Base-by-base conservation (phyloP, 2,888 invertebrate genomes). In the Ormyrus nitidulus region DNA sequence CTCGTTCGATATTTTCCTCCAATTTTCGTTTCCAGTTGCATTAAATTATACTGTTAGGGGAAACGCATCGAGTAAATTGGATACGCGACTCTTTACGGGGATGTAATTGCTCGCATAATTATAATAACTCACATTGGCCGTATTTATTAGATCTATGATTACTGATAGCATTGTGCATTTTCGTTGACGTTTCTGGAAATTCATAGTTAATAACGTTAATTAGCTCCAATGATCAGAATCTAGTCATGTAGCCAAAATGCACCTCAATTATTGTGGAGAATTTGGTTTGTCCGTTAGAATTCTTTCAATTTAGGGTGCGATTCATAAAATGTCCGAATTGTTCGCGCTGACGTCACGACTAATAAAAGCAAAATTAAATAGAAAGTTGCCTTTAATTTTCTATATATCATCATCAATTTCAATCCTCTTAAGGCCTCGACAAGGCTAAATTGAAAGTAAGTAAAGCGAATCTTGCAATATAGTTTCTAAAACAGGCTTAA, bases 371-470 rank as follows among this genome's bases (percentile, higher is more conserved):
- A 61, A 56, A 49, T 6, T 34, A 6, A 46, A 46, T 46, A 56
- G 56, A 7, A 4, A 51, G 11, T 34, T 11, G 13, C 11, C 51
- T 59, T 61, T 71, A 61, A 71, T 71, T 61, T 71, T 34, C 59
- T 48, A 8, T 71, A 11, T 34, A 51, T 61, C 10, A 61, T 44
- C 19, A 19, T 19, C 19, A 61, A 59, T 70, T 70, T 49, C 44
- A 46, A 72, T 46, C 53, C 46, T 2, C 72, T 3, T 34, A 8
- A 56, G 46, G 51, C n/a, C 59, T 62, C 51, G 51, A 19, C 49
- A 13, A 44, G 46, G 62, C 53, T n/a, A 51, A 62, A 53, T 62
- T 53, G 62, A 72, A 62, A 72, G 44, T 53, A 62, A 62, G 53
- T 19, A 19, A 19, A 10, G 56, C 56, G 56, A n/a, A 5, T n/a